Base-by-base conservation (phyloP, 2,113 vertebrate species). In the Chroicocephalus ridibundus region DNA sequence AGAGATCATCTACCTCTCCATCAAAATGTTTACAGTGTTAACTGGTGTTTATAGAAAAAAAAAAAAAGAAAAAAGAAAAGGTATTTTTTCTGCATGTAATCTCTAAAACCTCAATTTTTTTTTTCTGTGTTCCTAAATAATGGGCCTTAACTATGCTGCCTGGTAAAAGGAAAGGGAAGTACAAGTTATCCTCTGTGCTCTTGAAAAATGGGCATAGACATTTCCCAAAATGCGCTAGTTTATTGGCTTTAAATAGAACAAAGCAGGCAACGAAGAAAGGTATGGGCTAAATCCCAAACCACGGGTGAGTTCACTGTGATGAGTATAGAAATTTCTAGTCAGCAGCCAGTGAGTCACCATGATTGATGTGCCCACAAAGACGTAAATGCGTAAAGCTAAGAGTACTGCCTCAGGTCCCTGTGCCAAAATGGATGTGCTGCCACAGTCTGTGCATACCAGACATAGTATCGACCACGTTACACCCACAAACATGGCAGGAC, bases 291-390 rank as follows among this genome's bases (percentile, higher is more conserved):
- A 93, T 9, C 44, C 82, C 65, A 91, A 97, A 86, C 86, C 86
- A 82, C 92, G 91, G 86, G 84, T 74, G 91, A 94, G 65, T 54
- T 97, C 77, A 80, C 79, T 44, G 4, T 12, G 81, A 54, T 62
- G 85, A 93, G 80, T 32, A 87, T 22, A 94, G 91, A 92, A 82
- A 70, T 52, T 80, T 55, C 72, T 40, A 62, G 51, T 79, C 52
- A 75, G 83, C 52, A 88, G 87, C 47, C 71, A 87, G 61, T 82
- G 94, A 95, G 72, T 88, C 42, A 42, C 60, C 44, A 3, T 86
- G 84, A 64, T 29, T 68, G 89, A 64, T 68, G 61, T 71, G 74
- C 84, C 86, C 86, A 87, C 69, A 85, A 77, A 78, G 61, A 60
- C 5, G 1, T 49, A 71, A 88, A 76, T 34, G 32, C 1, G 2